Conservation (phyloP, 2,797 vertebrate species). For the Hafferia zeledoni region DNA sequence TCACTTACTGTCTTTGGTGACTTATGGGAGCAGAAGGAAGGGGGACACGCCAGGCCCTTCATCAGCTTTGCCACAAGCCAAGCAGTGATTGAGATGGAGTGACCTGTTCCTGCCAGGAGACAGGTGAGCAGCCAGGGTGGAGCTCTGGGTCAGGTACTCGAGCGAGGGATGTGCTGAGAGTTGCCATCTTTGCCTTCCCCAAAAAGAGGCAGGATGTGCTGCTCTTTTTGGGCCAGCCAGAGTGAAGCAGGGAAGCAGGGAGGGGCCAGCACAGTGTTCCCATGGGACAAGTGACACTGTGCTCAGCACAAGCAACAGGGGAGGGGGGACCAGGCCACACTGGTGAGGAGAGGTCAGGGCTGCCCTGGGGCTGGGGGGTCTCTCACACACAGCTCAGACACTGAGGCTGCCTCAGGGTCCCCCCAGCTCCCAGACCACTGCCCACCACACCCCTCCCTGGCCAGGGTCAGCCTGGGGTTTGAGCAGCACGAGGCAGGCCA, state of each 20-base stretch:
- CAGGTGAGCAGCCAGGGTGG: background rate
- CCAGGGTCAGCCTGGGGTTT: accelerated
- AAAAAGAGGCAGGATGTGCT: background rate
- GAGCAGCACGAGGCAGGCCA: background rate
- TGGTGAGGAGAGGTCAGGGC: accelerated
- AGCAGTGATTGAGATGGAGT: background rate
- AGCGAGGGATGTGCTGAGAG: background rate
- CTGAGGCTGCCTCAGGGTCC: accelerated
- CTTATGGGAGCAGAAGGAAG: slow-evolving; percentile 21
- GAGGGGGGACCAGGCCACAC: background rate
- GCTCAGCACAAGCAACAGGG: background rate
- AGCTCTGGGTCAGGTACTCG: background rate
- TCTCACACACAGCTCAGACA: background rate
- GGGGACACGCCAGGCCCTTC: background rate
- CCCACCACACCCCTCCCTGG: accelerated
- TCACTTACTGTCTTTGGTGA: slow-evolving; percentile 73
- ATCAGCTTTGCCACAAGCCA: background rate
- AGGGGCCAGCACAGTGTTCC: background rate
- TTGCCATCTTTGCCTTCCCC: background rate
- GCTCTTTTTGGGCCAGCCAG: background rate
- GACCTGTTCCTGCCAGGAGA: background rate
- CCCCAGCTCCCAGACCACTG: accelerated
- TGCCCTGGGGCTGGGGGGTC: background rate
- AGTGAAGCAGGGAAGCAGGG: background rate
- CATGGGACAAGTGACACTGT: background rate